Evolutionary conservation across 35 echinoderm and acorn worm species (phyloP).

Genomic region (Ptychodera flava): DNA sequence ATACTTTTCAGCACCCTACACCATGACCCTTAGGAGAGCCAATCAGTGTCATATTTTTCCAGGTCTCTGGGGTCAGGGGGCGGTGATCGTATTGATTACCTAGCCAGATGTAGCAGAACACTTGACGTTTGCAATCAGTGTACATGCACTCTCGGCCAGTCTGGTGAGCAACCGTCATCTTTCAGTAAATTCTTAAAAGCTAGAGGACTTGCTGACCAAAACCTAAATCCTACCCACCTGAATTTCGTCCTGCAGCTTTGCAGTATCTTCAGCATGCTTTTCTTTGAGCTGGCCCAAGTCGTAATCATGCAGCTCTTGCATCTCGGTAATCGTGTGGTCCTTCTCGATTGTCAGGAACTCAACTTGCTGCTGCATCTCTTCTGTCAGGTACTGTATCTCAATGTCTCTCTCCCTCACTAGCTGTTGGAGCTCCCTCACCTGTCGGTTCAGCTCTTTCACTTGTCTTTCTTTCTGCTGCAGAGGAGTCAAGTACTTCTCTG

Average conservation of each 20-base stretch:
- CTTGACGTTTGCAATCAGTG: too few relatives aligned
- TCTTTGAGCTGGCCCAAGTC: neutral
- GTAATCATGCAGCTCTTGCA: conserved; percentile 12
- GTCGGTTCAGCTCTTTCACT: conserved; percentile 9
- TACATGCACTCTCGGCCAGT: too few relatives aligned
- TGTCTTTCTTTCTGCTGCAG: conserved; percentile 47
- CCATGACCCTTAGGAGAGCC: too few relatives aligned
- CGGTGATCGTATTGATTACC: too few relatives aligned
- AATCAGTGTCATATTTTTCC: too few relatives aligned
- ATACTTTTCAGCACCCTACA: too few relatives aligned
- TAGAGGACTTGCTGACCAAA: too few relatives aligned
- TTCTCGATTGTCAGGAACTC: conserved; percentile 2
- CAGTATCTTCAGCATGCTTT: neutral
- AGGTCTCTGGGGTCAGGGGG: too few relatives aligned
- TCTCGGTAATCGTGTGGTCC: conserved; percentile 23
- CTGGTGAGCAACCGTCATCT: too few relatives aligned
- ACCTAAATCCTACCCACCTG: too few relatives aligned
- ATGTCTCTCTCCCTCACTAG: neutral
- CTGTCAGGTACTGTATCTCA: conserved; percentile 19
- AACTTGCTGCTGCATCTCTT: conserved; percentile 19
- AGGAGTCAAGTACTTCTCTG: conserved; percentile 47
- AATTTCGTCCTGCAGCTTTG: neutral
- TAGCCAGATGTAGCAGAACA: too few relatives aligned
- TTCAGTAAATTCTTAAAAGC: too few relatives aligned
- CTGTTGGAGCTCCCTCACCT: conserved; percentile 18